Base-by-base conservation (phyloP, 2,888 invertebrate species). In the Steinernema carpocapsae region DNA sequence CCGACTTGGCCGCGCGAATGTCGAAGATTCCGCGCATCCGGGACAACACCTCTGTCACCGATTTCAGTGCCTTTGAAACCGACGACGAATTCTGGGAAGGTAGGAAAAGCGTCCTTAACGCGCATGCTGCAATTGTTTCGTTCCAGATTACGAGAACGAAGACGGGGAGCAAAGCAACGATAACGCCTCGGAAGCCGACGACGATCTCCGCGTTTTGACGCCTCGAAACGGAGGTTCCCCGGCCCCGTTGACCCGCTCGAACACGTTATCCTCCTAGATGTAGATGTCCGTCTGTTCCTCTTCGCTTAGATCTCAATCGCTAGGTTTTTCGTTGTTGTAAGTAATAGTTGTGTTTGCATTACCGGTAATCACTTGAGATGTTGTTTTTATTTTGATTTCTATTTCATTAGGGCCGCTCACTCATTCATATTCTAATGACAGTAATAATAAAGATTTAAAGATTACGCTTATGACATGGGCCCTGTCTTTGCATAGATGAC, bases 1-100 rank as follows among this genome's bases (percentile, higher is more conserved):
- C 87, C 37, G 87, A 87, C 77, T 76, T 87, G 26, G 87, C 87
- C 17, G 87, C 87, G 0, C 85, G 85, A 56, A 82, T 87, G 74
- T 85, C 85, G 24, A 84, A 85, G 46, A 83, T 84, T 70, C 82
- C 82, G 17, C 70, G 71, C 10, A 29, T 29, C 3, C 56, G 51
- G 37, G 26, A 26, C 26, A 72, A 71, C 45, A 46, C 2, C 14
- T 71, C 71, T 1, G 51, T 71, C 32, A 71, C 48, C 45, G 51
- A 71, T 29, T 71, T 71, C n/a, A 51, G 71, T 29, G 46, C 71
- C n/a, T 71, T 71, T 26, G 71, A 71, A 48, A 71, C 51, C 1
- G 46, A 51, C 19, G 71, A 71, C 29, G 71, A 71, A 29, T 71
- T 51, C 17, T 71, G 48, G 51, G 71, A 71, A 64, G 64, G 64